A percentile compares a stretch with the other conserved stretches of the same genome.
Evolutionary conservation across 2,888 invertebrate genomes (phyloP).

Genomic region (Pammene aurita): DNA sequence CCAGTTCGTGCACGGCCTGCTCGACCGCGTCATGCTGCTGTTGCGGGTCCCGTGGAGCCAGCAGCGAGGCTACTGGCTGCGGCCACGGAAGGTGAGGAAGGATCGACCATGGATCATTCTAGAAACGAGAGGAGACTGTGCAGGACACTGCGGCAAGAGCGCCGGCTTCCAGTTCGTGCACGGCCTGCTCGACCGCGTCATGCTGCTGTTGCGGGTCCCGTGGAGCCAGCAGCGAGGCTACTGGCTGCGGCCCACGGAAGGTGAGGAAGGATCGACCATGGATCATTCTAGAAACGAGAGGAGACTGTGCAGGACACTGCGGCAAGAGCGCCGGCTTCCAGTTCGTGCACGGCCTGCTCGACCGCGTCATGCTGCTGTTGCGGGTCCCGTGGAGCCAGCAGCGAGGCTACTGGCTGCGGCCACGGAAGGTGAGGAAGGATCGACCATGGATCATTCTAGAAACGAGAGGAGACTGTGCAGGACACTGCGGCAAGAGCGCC

Average conservation of each 20-base stretch:
- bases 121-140: slow-evolving; percentile 96
- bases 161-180: slow-evolving; percentile 98
- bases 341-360: slow-evolving; percentile 96
- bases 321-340: no score
- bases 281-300: no score
- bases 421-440: slow-evolving; percentile 89
- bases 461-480: slow-evolving; percentile 94
- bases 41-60: slow-evolving; percentile 88
- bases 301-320: no score
- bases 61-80: slow-evolving; percentile 90
- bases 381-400: slow-evolving; percentile 86
- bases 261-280: no score
- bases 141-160: slow-evolving; percentile 95
- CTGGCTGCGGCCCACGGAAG: no score
- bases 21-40: slow-evolving; percentile 95
- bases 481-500: slow-evolving; percentile 96
- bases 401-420: slow-evolving; percentile 91
- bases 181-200: slow-evolving; percentile 95
- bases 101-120: no score
- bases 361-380: slow-evolving; percentile 94
- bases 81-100: slow-evolving; percentile 88
- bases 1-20: slow-evolving; percentile 97
- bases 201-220: slow-evolving; percentile 91
- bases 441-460: no score
- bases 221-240: slow-evolving; percentile 89